Evolutionary conservation across 2,113 vertebrate genomes (phyloP), one percentile per base, ranked within the genome.

Genomic region (Odocoileus virginianus): DNA sequence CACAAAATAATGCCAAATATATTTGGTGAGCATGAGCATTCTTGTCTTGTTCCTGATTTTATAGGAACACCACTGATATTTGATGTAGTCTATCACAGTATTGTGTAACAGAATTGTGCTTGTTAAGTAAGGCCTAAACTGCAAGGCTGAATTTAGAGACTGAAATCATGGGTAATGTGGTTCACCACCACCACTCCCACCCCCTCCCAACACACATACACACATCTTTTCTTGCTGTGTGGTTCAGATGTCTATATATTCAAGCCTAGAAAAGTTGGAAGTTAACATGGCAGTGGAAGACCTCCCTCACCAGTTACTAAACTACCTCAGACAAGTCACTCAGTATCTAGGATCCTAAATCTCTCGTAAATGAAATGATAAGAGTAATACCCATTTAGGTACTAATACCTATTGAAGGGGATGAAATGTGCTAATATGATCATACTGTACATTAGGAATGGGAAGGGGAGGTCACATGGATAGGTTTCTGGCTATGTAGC

Each of bases 11-110:
- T 27, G 10, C 21, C 9, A 10, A 67, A 47, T 71, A 47, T 74
- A 25, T 94, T 89, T 27, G 64, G 16, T 92, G 23, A 33, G 45
- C 74, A 16, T 30, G 27, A 7, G 0, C 7, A 47, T 45, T 82
- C 78, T 85, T 78, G 28, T 40, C n/a, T 74, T 74, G 1, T 15
- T 93, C 74, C 58, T 89, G n/a, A 87, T 87, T 79, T 90, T 79
- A 89, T 23, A 55, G 30, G 21, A 92, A 58, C 12, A 54, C 30
- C 52, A 45, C 0, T 52, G 84, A 30, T 87, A 61, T 40, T 13
- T 78, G 8, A 67, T 28, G 16, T 71, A 58, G 54, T 95, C 50
- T 87, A 54, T 33, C 15, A 52, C 58, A 83, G 54, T n/a, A 36
- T 36, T 83, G 8, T n/a, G 54, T 58, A 47, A 83, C 13, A 55